Percentiles rank a stretch among this genome's conserved stretches.
phyloP scores from a whole-genome alignment of 2,888 invertebrate genomes.

The Steromphala cineraria region DNA sequence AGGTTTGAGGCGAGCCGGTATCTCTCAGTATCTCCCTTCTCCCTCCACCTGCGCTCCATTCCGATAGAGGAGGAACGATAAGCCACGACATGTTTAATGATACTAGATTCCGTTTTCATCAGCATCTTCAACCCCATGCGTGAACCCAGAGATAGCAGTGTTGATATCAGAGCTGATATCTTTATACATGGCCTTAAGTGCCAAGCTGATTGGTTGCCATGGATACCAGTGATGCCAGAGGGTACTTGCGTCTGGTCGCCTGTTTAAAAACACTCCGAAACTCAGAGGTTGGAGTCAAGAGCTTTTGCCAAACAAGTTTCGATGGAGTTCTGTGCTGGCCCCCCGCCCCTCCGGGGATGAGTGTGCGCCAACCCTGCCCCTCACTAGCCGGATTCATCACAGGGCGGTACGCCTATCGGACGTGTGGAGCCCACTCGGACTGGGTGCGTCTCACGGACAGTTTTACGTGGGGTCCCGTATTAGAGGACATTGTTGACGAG shows the following conservation, averaged over 20 bases:
- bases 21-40: neutral
- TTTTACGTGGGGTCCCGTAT: neutral
- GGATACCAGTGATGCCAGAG: neutral
- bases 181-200: neutral
- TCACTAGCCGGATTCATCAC: neutral
- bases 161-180: neutral
- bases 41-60: neutral
- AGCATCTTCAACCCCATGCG: neutral
- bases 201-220: neutral
- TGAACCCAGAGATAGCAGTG: neutral
- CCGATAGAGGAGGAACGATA: neutral
- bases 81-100: neutral
- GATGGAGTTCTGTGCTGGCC: slow-evolving; percentile 20
- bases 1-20: neutral
- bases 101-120: neutral
- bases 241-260: neutral
- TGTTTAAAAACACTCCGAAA: neutral
- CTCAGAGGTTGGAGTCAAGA: neutral
- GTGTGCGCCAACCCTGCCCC: slow-evolving; percentile 7
- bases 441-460: neutral
- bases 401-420: neutral
- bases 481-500: neutral
- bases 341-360: slow-evolving; percentile 11
- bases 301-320: neutral
- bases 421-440: neutral